Base-by-base conservation (phyloP, 2,797 vertebrate genomes). In the Amblyopsis hoosieri region DNA sequence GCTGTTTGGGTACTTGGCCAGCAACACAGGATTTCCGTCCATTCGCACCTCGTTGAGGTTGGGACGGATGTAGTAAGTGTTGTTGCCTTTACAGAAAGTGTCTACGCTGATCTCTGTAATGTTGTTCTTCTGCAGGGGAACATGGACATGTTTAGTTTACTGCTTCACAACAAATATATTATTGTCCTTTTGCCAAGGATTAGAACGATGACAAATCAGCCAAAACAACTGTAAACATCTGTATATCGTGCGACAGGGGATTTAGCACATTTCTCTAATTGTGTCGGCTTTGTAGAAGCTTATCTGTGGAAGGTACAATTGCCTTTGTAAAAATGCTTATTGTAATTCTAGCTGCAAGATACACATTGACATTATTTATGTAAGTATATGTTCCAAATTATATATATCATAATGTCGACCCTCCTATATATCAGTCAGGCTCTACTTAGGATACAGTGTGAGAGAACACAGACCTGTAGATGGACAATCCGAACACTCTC, bases 81-180 rank as follows among this genome's bases (percentile, higher is more conserved):
- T 78, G 47, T 97, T 96, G 31, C 94, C 91, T 85, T 93, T 97
- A 88, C 97, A 99, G 93, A 99, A 99, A 11, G 97, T 98, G 76
- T 96, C 91, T 2, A 90, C 83, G 10, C 87, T 95, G 85, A 99
- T 91, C 0, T 91, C 90, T 4, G 94, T 93, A 85, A 99, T 98
- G 84, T 97, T 97, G 91, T 99, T 99, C 88, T 96, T 94, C 97
- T 99, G 87, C 31, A 87, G 74, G 33, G 19, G 67, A 15, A 76
- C 15, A 2, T 12, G 69, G 83, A 80, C n/a, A 59, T 52, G 9
- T 17, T 52, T 42, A 42, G 37, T 2, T 9, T 42, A 42, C 37
- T 8, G 37, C 37, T 42, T 42, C 37, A 42, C 37, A 42, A 42
- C 37, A 42, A 8, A 42, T 8, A 42, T 8, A 42, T 42, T 9